phyloP scores from a whole-genome alignment of 2,797 vertebrate genomes.

The Emys orbicularis region DNA sequence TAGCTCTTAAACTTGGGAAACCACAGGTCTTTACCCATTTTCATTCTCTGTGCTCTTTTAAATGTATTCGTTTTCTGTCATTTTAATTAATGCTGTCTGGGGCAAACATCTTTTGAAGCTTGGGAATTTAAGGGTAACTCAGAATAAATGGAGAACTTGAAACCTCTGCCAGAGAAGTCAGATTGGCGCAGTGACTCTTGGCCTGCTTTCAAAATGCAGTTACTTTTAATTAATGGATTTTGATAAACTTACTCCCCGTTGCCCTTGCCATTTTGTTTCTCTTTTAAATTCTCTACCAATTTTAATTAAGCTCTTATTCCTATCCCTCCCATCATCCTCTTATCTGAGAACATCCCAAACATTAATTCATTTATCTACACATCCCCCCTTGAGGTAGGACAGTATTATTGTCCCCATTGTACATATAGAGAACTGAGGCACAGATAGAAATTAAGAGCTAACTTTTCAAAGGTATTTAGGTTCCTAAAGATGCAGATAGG shows the following conservation, averaged over 20 bases:
- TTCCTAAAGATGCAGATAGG: neutral
- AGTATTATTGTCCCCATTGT: neutral
- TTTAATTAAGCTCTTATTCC: neutral
- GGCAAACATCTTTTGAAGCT: neutral
- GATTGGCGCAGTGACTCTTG: slow-evolving; percentile 43
- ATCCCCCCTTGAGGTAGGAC: neutral
- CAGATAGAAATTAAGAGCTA: neutral
- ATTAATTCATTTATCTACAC: neutral
- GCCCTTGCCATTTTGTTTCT: neutral
- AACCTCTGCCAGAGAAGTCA: neutral
- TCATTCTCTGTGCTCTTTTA: neutral
- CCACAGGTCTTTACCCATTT: neutral
- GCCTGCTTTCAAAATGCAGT: slow-evolving; percentile 27
- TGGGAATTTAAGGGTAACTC: neutral
- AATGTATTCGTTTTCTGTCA: neutral
- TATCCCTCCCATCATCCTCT: neutral
- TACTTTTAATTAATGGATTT: slow-evolving; percentile 45
- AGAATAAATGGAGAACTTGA: slow-evolving; percentile 9
- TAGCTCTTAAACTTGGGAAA: slow-evolving; percentile 1
- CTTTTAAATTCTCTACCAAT: neutral
- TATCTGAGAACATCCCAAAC: neutral
- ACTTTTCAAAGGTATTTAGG: neutral
- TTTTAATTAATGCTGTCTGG: slow-evolving; percentile 1
- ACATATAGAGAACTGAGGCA: neutral
- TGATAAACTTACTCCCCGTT: slow-evolving; percentile 12